A percentile compares a stretch with the other conserved stretches of the same genome.
Evolutionary conservation across 2,113 vertebrate species (phyloP).

Genomic region (Ciconia boyciana): DNA sequence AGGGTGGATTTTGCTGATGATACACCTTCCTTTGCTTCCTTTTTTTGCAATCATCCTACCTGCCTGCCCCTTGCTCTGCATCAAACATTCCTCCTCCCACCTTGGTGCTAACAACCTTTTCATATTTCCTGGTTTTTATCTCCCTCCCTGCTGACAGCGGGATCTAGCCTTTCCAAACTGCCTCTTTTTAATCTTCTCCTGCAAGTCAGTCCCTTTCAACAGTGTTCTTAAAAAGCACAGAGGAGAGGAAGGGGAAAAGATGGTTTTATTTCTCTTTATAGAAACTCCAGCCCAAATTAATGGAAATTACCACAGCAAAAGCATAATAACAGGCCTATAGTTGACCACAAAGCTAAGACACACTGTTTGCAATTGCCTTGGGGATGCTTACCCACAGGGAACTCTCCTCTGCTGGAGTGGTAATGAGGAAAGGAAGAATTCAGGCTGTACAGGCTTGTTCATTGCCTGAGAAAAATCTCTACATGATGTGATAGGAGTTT

Average conservation of each 20-base stretch:
- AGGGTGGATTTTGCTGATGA: neutral
- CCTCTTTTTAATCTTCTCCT: neutral
- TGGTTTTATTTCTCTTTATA: neutral
- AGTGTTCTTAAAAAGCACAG: neutral
- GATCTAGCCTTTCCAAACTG: neutral
- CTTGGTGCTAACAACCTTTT: neutral
- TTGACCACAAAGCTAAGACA: neutral
- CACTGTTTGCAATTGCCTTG: neutral
- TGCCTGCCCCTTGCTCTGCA: neutral
- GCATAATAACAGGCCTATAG: neutral
- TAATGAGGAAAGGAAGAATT: neutral
- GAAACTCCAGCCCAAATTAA: neutral
- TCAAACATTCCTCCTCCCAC: neutral
- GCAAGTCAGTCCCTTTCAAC: neutral
- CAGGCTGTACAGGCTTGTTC: neutral
- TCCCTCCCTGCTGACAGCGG: neutral
- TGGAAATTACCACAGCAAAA: neutral
- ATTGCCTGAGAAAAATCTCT: neutral
- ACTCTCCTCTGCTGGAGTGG: neutral
- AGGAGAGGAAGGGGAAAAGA: neutral
- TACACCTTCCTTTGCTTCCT: neutral
- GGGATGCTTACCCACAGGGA: neutral
- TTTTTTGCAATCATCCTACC: neutral
- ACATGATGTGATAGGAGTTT: rapidly evolving
- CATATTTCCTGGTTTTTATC: neutral